These are phyloP conservation scores for Philopotamus ludificatus DNA, from an alignment of 1,140 invertebrate species.

Conservation along the genomic window DNA sequence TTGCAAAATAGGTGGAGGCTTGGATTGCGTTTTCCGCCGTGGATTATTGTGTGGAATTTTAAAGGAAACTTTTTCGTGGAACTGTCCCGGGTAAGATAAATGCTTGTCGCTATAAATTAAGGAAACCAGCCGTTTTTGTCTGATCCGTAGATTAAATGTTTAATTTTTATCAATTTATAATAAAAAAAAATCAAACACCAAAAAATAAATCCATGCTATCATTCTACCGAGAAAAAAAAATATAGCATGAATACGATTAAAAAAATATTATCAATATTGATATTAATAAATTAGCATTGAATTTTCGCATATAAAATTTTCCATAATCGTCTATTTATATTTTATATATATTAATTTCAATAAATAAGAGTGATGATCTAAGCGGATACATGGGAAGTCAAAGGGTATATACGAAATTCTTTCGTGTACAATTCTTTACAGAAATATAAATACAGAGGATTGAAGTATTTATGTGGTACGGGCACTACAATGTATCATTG, in stretches of 20 bases:
- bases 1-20: too few species aligned
- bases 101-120: constrained; percentile 17
- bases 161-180: too few species aligned
- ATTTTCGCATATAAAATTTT: too few species aligned
- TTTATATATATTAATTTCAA: too few species aligned
- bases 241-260: too few species aligned
- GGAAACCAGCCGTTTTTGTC: constrained; percentile 12
- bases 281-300: too few species aligned
- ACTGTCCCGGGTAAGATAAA: constrained; percentile 15
- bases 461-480: neutral
- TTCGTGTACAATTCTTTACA: neutral
- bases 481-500: neutral
- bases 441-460: neutral
- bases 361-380: neutral
- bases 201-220: too few species aligned
- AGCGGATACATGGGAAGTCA: neutral
- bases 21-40: too few species aligned
- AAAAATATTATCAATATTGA: too few species aligned
- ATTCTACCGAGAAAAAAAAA: too few species aligned
- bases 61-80: neutral
- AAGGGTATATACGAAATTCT: neutral
- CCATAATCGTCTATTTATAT: too few species aligned
- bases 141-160: constrained; percentile 13
- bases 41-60: neutral
- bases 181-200: too few species aligned